Base-by-base conservation (phyloP, 2,113 vertebrate species). In the Bagarius yarrelli region DNA sequence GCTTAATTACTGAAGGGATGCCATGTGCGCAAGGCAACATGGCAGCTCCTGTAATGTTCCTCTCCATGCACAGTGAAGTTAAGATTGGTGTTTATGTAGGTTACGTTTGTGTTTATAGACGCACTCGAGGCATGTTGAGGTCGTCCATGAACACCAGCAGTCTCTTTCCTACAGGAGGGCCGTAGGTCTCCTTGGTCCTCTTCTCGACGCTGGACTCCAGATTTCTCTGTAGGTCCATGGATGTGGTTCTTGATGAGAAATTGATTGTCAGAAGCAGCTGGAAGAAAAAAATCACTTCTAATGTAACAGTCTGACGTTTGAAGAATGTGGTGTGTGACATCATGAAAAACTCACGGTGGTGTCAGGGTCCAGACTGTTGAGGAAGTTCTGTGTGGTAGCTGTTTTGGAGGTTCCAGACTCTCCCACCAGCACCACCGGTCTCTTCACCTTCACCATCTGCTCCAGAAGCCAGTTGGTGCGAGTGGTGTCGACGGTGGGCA, bases 331-430 rank as follows among this genome's bases (percentile, higher is more conserved):
- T 3, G 8, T 32, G 11, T 8, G 0, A 25, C 3, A 1, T 23
- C 5, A 32, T 23, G 27, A 4, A 14, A 30, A 8, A 47, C 93
- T 72, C 84, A 99, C 97, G 0, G 87, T 91, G 6, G 83, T 79
- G 3, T 98, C 95, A 71, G 87, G 81, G 53, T 92, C 89, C 18
- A 96, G 88, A n/a, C 91, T 93, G 83, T 87, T 96, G 8, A 99
- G 91, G 88, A 98, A 97, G 89, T 95, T 98, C 85, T 93, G 94
- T 74, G 96, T 95, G 0, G 96, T 98, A 59, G 97, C 96, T 5
- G 97, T 99, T 88, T 99, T 99, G 21, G 97, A 99, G 23, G 98
- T 98, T 19, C 97, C 98, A 0, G 95, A 97, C 88, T 98, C 96
- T 64, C 98, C 98, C 8, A 99, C 96, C n/a, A 98, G 90, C 27